Percentiles rank a stretch among this genome's conserved stretches.
Evolutionary conservation across 2,888 invertebrate species (phyloP).

Genomic region (Pseudanteris insignis): DNA sequence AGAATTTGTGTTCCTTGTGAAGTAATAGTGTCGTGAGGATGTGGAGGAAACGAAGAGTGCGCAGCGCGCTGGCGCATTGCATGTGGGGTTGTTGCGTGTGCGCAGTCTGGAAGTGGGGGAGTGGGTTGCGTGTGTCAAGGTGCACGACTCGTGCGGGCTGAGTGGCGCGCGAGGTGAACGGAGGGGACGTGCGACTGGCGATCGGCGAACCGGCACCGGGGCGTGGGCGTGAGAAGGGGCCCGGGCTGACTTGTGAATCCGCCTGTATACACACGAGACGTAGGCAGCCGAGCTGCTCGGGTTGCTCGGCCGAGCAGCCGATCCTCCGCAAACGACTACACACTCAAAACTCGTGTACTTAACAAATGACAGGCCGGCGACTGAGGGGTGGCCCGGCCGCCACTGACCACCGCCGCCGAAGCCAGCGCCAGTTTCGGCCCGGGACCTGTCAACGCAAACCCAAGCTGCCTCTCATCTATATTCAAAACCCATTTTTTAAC

Average conservation of each 20-base stretch:
- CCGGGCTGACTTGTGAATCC: conserved; percentile 48
- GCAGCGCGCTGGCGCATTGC: conserved; percentile 1
- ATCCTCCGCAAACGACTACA: conserved; percentile 11
- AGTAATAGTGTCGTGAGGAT: too few species aligned
- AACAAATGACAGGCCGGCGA: conserved; percentile 18
- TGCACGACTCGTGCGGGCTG: conserved; percentile 59
- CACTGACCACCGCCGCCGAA: too few species aligned
- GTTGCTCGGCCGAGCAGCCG: conserved; percentile 28
- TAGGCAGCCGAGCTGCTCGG: conserved; percentile 40
- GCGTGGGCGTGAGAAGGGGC: conserved; percentile 48
- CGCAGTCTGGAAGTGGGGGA: conserved; percentile 47
- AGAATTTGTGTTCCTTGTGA: too few species aligned
- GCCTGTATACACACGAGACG: conserved; percentile 47
- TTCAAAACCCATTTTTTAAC: too few species aligned
- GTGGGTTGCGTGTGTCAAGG: conserved; percentile 54
- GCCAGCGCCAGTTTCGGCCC: too few species aligned
- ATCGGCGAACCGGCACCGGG: conserved; percentile 50
- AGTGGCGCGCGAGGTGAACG: conserved; percentile 60
- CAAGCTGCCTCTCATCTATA: too few species aligned
- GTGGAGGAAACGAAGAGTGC: conserved; percentile 32
- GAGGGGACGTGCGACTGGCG: conserved; percentile 62
- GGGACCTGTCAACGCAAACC: too few species aligned
- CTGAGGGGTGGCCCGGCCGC: not conserved
- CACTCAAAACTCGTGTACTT: conserved; percentile 14
- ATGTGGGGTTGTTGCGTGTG: conserved; percentile 17